A percentile compares a stretch with the other conserved stretches of the same genome.
Conservation (phyloP, 2,888 invertebrate genomes). For the Andrena marginata region DNA sequence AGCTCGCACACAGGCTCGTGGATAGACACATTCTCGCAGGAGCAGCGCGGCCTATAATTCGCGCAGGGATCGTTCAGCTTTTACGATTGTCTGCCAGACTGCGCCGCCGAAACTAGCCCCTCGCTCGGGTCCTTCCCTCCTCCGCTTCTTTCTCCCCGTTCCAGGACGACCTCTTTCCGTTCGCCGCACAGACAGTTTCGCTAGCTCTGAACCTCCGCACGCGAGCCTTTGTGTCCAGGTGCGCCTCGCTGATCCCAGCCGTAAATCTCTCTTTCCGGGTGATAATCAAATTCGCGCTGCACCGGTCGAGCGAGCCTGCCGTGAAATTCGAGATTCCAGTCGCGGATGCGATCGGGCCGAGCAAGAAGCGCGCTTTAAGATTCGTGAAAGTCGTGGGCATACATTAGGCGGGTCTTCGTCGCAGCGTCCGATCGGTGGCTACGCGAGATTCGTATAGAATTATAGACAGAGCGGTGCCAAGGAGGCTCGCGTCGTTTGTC, state of each 20-base stretch:
- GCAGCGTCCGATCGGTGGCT: not conserved
- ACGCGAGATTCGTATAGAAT: not conserved
- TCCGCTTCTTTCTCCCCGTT: conserved; percentile 12
- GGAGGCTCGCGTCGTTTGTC: not conserved
- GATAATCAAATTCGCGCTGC: conserved; percentile 71
- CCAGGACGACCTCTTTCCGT: not conserved
- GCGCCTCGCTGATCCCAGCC: not conserved
- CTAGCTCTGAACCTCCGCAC: conserved; percentile 2
- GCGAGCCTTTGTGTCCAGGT: conserved; percentile 12
- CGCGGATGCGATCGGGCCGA: not conserved
- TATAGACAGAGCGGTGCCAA: not conserved
- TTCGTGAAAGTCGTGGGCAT: not conserved
- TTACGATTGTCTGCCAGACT: conserved; percentile 84
- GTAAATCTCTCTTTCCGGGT: conserved; percentile 52
- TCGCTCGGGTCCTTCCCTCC: conserved; percentile 38
- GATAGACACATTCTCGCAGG: conserved; percentile 63
- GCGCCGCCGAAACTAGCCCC: conserved; percentile 69
- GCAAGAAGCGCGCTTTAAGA: not conserved
- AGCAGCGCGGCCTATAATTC: conserved; percentile 83
- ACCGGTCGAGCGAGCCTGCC: conserved; percentile 1
- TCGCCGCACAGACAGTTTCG: conserved; percentile 6
- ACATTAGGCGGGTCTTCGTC: not conserved
- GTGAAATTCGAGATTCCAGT: not conserved
- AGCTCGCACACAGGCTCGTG: conserved; percentile 43
- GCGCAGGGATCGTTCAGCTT: conserved; percentile 83